These are phyloP conservation scores for Ochlodes sylvanus DNA, from an alignment of 2,888 invertebrate genomes.

Conservation along the genomic window DNA sequence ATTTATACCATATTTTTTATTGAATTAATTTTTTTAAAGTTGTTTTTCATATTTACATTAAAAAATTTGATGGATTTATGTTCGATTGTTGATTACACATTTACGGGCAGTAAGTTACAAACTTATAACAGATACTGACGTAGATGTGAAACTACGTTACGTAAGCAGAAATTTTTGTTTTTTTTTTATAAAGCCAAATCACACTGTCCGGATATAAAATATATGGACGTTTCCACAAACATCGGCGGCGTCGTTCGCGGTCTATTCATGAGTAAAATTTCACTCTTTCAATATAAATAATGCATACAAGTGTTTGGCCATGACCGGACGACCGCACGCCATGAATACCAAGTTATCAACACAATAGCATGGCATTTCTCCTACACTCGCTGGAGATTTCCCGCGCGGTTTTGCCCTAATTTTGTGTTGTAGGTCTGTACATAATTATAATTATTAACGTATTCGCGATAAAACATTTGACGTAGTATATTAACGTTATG, in stretches of 20 bases:
- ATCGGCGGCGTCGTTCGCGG: slow-evolving; percentile 55
- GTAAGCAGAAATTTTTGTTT: too few species aligned
- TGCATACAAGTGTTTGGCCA: slow-evolving; percentile 67
- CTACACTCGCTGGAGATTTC: slow-evolving; percentile 51
- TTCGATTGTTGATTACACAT: too few species aligned
- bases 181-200: slow-evolving; percentile 31
- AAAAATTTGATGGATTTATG: too few species aligned
- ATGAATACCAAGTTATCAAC: slow-evolving; percentile 62
- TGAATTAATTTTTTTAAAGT: too few species aligned
- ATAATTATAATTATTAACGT: too few species aligned
- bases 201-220: slow-evolving; percentile 31
- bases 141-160: too few species aligned
- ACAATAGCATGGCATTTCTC: slow-evolving; percentile 65
- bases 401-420: slow-evolving; percentile 42
- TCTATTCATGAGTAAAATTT: slow-evolving; percentile 62
- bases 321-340: slow-evolving; percentile 55
- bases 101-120: too few species aligned
- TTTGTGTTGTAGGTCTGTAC: slow-evolving; percentile 27
- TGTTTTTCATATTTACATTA: too few species aligned
- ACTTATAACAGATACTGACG: too few species aligned
- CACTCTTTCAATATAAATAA: slow-evolving; percentile 78
- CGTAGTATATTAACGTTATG: too few species aligned
- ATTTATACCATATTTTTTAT: too few species aligned
- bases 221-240: slow-evolving; percentile 45
- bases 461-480: too few species aligned